Base-by-base conservation (phyloP, 92 coral and sea anemone genomes). In the Pocillopora meandrina region DNA sequence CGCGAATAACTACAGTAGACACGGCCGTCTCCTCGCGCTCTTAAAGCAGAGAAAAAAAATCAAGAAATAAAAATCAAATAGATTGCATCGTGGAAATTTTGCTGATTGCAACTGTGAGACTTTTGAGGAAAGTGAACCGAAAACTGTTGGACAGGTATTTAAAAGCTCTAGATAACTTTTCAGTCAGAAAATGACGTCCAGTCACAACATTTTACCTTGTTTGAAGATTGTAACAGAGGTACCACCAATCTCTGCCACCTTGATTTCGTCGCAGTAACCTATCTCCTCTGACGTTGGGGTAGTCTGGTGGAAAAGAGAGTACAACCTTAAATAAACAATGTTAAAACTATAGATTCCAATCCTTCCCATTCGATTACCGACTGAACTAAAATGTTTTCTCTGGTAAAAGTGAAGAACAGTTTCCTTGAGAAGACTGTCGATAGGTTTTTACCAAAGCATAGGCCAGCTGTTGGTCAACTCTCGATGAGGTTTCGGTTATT, bases 1-100 rank as follows among this genome's bases (percentile, higher is more conserved):
- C 99, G 34, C 99, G 93, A 10, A 96, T 83, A 18, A 96, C 95
- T 35, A 96, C 90, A 16, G 99, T 96, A 9, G 99, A 83, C 69
- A 96, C 95, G 0, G 98, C 99, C 42, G 98, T 84, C 80, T 96
- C 99, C 72, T 94, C 99, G 35, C 99, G 94, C 77, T 94, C 98
- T 96, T 84, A 65, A 87, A 60, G 72, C 19, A 67, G 10, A 31
- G 57, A 56, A 23, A 36, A 1, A 42, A 49, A n/a, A 13, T 75
- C 5, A 15, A 65, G 26, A 65, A 10, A 18, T 0, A 31, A 65
- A 10, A 2, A 18, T 6, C 10, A 14, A 14, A 61, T 0, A 23
- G 23, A 12, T 67, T 19, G n/a, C 1, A 42, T 36, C n/a, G 18
- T 0, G 55, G 21, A 58, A 64, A 19, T 31, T 65, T 8, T 55